Conservation (phyloP, 2,888 invertebrate species). For the Hetaerina titia region DNA sequence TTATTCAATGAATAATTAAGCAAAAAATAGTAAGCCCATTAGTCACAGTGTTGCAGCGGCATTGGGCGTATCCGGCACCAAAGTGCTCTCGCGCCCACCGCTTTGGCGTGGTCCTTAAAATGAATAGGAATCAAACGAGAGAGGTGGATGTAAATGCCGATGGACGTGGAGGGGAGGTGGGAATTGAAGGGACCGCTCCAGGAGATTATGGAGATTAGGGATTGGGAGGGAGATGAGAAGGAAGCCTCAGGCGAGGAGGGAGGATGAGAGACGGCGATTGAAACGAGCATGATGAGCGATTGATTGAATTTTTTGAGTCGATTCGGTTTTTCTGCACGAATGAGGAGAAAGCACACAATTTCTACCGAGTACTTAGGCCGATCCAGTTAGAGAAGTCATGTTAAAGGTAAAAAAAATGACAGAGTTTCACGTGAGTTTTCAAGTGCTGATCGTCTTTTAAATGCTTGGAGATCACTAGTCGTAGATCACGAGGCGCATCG, state of each 20-base stretch:
- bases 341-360: not conserved
- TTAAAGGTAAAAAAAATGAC: not conserved
- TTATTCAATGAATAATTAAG: not conserved
- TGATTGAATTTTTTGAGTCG: not conserved
- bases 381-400: not conserved
- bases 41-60: not conserved
- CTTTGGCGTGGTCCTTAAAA: not conserved
- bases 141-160: not conserved
- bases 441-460: not conserved
- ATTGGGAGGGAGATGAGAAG: not conserved
- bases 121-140: not conserved
- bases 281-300: not conserved
- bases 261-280: not conserved
- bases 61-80: not conserved
- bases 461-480: not conserved
- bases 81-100: not conserved
- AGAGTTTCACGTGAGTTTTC: not conserved
- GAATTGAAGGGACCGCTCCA: not conserved
- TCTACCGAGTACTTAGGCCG: not conserved
- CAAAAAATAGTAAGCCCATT: not conserved
- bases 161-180: not conserved
- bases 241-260: not conserved
- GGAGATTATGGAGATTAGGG: slow-evolving; percentile 26
- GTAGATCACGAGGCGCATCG: not conserved
- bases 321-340: not conserved